phyloP scores from a whole-genome alignment of 2,797 vertebrate species.

The Hozukius guyotensis region DNA sequence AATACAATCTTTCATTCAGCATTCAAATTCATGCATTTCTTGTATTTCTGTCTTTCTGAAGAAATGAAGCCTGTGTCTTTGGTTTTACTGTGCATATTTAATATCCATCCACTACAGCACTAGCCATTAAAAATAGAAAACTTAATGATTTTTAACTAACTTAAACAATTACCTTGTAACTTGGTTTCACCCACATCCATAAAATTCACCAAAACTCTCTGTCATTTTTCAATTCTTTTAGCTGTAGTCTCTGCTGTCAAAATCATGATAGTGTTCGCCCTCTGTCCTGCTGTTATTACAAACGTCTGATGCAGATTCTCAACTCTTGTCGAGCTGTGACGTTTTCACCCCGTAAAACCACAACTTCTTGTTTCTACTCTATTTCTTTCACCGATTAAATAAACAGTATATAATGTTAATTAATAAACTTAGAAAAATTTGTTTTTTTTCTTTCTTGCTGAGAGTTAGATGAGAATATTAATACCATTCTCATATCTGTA shows the following conservation, averaged over 20 bases:
- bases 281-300: neutral
- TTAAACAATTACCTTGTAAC: neutral
- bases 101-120: neutral
- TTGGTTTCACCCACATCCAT: neutral
- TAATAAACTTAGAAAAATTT: too few relatives aligned
- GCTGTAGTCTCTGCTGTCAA: neutral
- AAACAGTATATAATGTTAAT: too few relatives aligned
- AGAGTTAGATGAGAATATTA: neutral
- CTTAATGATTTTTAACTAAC: too few relatives aligned
- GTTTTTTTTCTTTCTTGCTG: neutral
- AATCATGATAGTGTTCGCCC: neutral
- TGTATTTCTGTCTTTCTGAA: neutral
- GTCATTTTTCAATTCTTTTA: neutral
- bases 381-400: too few relatives aligned
- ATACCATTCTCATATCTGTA: neutral
- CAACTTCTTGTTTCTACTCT: too few relatives aligned
- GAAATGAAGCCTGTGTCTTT: neutral
- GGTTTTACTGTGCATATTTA: neutral
- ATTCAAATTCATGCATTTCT: neutral
- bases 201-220: neutral
- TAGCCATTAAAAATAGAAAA: neutral
- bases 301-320: neutral
- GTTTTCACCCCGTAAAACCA: too few relatives aligned
- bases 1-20: neutral
- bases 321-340: neutral